A percentile compares a stretch with the other conserved stretches of the same genome.
Conservation (phyloP, 2,797 vertebrate species). For the Poliocrania exsul region DNA sequence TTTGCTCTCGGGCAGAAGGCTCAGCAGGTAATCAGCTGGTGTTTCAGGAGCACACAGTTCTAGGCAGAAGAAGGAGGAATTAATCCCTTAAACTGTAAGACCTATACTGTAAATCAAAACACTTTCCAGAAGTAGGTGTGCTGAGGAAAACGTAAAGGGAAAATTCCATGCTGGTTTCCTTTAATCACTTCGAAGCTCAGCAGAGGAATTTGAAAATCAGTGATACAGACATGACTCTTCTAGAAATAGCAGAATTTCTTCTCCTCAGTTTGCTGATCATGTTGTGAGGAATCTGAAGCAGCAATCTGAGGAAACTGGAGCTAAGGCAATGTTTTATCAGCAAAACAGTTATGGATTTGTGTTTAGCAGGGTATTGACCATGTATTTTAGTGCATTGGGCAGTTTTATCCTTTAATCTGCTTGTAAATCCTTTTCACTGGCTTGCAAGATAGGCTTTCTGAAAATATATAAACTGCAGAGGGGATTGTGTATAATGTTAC, state of each 20-base stretch:
- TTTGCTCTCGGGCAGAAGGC: neutral
- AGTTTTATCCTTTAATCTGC: conserved; percentile 56
- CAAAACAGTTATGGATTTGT: conserved; percentile 47
- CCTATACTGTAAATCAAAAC: neutral
- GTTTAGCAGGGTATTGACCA: neutral
- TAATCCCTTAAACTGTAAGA: neutral
- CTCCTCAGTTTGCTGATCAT: neutral
- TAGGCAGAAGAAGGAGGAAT: neutral
- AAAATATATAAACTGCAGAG: neutral
- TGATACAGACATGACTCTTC: neutral
- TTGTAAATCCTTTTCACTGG: conserved; percentile 24
- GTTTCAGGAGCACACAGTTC: neutral
- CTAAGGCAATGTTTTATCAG: conserved; percentile 44
- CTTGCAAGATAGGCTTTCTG: neutral
- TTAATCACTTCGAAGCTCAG: neutral
- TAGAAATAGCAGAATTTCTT: neutral
- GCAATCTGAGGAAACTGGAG: neutral
- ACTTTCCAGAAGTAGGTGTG: neutral
- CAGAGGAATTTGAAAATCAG: neutral
- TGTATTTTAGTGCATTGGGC: neutral
- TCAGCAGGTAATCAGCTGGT: neutral
- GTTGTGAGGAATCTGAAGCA: neutral
- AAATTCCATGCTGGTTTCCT: neutral
- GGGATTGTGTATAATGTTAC: neutral
- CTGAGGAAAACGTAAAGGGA: neutral